Evolutionary conservation across 2,113 vertebrate genomes (phyloP).

Genomic region (Phrynocephalus versicolor): DNA sequence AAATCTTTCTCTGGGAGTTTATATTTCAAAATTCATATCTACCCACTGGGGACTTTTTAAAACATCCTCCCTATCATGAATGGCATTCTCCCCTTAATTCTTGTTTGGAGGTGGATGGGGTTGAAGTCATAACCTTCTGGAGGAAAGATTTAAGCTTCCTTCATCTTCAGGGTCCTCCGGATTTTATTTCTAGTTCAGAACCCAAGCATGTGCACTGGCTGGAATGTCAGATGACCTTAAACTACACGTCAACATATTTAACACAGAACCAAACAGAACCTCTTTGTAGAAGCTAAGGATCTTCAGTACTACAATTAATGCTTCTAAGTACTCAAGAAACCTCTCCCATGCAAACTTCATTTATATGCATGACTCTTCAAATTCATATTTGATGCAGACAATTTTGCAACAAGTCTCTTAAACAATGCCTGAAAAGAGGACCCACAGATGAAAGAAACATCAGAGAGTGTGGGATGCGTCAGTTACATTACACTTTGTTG

Average conservation of each 20-base stretch:
- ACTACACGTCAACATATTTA: not conserved
- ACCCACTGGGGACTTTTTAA: too few relatives aligned
- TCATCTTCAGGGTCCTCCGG: not conserved
- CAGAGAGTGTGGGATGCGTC: conserved; percentile 52
- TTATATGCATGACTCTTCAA: conserved; percentile 37
- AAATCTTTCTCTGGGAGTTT: not conserved
- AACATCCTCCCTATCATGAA: too few relatives aligned
- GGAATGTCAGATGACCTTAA: not conserved
- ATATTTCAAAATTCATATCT: not conserved
- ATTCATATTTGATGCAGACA: conserved; percentile 44
- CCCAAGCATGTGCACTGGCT: not conserved
- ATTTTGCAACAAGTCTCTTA: conserved; percentile 47
- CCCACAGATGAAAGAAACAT: conserved; percentile 64
- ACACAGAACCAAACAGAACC: not conserved
- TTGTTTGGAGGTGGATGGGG: not conserved
- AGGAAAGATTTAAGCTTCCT: not conserved
- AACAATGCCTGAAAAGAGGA: conserved; percentile 55
- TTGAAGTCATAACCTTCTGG: not conserved
- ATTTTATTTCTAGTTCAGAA: not conserved
- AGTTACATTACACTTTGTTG: conserved; percentile 72
- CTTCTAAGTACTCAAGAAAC: conserved; percentile 30
- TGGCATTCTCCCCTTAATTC: not conserved
- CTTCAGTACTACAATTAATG: conserved; percentile 28
- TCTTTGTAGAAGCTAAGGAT: conserved; percentile 17
- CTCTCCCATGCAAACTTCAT: conserved; percentile 27